Evolutionary conservation across 2,113 vertebrate species (phyloP), one percentile per base, ranked within the genome.

Genomic region (Microcebus lehilahytsara): DNA sequence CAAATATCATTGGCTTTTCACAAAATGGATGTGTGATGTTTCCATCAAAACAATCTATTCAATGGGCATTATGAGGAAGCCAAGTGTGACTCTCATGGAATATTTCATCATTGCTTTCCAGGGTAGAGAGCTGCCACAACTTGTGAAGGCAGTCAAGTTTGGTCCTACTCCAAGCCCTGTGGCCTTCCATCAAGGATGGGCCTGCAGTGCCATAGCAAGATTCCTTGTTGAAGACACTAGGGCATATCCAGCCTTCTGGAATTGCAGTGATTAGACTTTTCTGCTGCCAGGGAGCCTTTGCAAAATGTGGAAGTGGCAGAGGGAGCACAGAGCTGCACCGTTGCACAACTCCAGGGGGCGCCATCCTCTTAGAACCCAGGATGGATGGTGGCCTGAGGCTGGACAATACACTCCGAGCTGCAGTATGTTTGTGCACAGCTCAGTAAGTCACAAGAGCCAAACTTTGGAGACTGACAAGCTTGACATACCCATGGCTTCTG

Each of bases 1-100:
- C 92, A 95, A 97, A 97, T 96, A 96, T 91, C 87, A 67, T 77
- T 88, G 96, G 34, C 83, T 96, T 98, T 96, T 81, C 56, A 85
- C 95, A 87, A 92, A 96, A 77, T 85, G 46, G 67, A 62, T 0
- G 60, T 94, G 91, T 56, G 91, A 88, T 53, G n/a, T 93, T 97
- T 67, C 72, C 96, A 97, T 97, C 96, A 66, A 78, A 92, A 78
- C 2, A 6, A 46, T 81, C 85, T 93, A 95, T 97, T 90, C 88
- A 92, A 85, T 62, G 81, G 95, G 85, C 71, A 19, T 95, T 53
- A 9, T 83, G 34, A 20, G 4, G 92, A 97, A 96, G 49, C 37
- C 51, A 84, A 64, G 74, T 67, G 0, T 56, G 14, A 87, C 34
- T 62, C 92, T 86, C 42, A 4, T 34, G 30, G 60, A 93, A 9